Percentiles rank a stretch among this genome's conserved stretches.
Conservation (phyloP, 2,888 invertebrate species). For the Dilophus febrilis region DNA sequence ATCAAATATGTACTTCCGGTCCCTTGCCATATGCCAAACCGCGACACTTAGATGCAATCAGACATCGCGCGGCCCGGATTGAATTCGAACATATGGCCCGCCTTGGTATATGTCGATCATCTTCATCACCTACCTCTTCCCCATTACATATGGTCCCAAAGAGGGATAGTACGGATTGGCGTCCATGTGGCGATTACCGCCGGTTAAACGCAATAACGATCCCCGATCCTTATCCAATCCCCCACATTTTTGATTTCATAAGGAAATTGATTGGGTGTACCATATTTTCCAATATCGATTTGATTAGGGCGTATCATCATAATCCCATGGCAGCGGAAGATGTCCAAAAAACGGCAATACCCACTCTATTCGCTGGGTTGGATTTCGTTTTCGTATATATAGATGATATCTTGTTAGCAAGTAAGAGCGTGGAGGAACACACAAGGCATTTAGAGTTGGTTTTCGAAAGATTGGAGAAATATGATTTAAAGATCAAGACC, state of each 20-base stretch:
- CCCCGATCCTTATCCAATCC: conserved; percentile 16
- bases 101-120: background rate
- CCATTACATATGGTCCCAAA: background rate
- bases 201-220: conserved; percentile 15
- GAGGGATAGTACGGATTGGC: background rate
- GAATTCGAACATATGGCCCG: background rate
- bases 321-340: conserved; percentile 17
- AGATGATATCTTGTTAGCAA: background rate
- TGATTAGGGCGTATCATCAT: too few species aligned
- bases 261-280: conserved; percentile 9
- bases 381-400: too few species aligned
- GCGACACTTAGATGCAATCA: too few species aligned
- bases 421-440: background rate
- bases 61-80: too few species aligned
- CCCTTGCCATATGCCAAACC: too few species aligned
- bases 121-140: background rate
- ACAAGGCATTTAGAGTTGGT: background rate
- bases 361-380: too few species aligned
- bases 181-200: conserved; percentile 19
- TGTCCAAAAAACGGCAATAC: conserved; percentile 18
- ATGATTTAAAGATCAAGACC: background rate
- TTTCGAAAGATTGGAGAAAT: background rate
- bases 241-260: conserved; percentile 15
- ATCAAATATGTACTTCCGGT: too few species aligned
- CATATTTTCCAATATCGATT: conserved; percentile 14